Evolutionary conservation across 2,797 vertebrate genomes (phyloP), one percentile per base, ranked within the genome.

Genomic region (Ptychadena robeensis): DNA sequence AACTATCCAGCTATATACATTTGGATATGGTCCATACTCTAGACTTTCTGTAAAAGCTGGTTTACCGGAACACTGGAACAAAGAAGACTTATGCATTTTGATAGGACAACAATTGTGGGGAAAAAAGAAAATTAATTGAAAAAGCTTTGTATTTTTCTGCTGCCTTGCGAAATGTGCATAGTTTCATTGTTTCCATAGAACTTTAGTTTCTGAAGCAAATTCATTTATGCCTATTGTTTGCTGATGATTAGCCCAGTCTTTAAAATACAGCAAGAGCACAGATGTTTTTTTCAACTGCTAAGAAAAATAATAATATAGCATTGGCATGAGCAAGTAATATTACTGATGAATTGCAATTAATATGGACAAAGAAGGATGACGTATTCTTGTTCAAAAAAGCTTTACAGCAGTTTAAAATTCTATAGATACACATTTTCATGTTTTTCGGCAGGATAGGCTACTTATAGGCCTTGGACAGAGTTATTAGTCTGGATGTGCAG

Each of bases 161-260:
- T 75, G 65, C 25, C 57, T 74, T 74, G 53, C 34, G 63, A 84
- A 68, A 85, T 80, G 34, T 53, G 63, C 72, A 85, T 85, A 68
- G 27, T 71, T 61, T 37, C 66, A 85, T 85, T 85, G 83, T 85
- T 85, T 80, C 75, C 18, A 35, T 31, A 80, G 71, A 74, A 74
- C 31, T 83, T 66, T 66, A 74, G 40, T 57, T 31, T 40, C 67
- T 65, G 28, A 71, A 80, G 77, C 59, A 74, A 69, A 80, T 76
- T 80, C 70, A 85, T 85, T 75, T 80, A 75, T 76, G 83, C 32
- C 37, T n/a, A 85, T 85, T 85, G 83, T 85, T 76, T 63, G 37
- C 30, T 8, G 44, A 71, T 70, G 65, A 85, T 85, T 74, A 74
- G 65, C 37, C 57, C 57, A 37, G 57, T 34, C 65, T 85, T 65